Conservation (phyloP, 2,888 invertebrate species). For the Eumacrocentrus americanus region DNA sequence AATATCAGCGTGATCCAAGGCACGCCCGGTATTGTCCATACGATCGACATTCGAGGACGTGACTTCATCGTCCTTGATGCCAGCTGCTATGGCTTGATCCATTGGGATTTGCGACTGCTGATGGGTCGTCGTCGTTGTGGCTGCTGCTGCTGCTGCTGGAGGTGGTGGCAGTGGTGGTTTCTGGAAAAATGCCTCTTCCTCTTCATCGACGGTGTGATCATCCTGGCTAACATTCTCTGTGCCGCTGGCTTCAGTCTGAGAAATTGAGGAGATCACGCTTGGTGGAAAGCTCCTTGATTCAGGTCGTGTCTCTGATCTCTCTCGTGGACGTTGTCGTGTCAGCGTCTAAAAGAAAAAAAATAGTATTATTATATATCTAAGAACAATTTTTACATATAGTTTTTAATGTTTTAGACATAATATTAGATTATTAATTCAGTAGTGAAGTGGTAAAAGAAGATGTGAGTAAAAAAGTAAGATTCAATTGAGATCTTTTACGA, state of each 20-base stretch:
- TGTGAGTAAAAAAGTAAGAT: too few relatives aligned
- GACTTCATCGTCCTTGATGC: conserved; percentile 43
- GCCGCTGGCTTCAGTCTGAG: conserved; percentile 32
- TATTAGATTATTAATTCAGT: background rate
- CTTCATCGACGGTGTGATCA: conserved; percentile 58
- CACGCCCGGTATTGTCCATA: conserved; percentile 37
- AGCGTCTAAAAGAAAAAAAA: conserved; percentile 63
- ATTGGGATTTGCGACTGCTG: conserved; percentile 40
- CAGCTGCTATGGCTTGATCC: conserved; percentile 38
- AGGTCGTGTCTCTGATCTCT: conserved; percentile 67
- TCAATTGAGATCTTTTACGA: background rate
- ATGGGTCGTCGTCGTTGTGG: conserved; percentile 56
- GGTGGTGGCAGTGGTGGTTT: conserved; percentile 63
- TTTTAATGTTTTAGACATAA: background rate
- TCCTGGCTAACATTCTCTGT: conserved; percentile 16
- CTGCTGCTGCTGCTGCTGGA: conserved; percentile 51
- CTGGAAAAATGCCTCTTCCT: conserved; percentile 66
- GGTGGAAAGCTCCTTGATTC: conserved; percentile 78
- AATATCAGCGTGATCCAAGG: conserved; percentile 40
- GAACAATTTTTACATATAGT: background rate
- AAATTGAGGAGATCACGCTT: conserved; percentile 49
- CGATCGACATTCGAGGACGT: conserved; percentile 39
- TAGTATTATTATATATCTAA: background rate
- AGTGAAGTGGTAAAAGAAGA: too few relatives aligned
- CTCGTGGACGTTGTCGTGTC: conserved; percentile 67